Evolutionary conservation across 2,797 vertebrate species (phyloP), one percentile per base, ranked within the genome.

Genomic region (Macroramphosus scolopax): DNA sequence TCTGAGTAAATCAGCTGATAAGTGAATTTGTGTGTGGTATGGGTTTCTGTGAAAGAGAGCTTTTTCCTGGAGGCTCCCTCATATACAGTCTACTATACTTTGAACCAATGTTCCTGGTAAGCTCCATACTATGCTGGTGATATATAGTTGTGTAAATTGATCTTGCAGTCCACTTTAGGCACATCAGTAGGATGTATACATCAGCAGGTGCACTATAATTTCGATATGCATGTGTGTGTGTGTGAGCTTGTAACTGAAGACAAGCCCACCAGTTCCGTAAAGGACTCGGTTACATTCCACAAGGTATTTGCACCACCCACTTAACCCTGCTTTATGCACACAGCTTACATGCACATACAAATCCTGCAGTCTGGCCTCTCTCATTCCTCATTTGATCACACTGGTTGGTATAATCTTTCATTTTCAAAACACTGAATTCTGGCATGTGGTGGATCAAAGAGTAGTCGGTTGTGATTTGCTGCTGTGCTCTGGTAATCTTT

Each of bases 1-100:
- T 71, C 20, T 26, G 39, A 35, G 29, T 47, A 52, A 68, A 64
- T 53, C 63, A 68, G 40, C 30, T 68, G 55, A 65, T 51, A 42
- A 51, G 35, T 44, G 36, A 28, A 43, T 54, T n/a, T n/a, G n/a
- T n/a, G n/a, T n/a, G n/a, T n/a, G n/a, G 15, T 55, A 26, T 15
- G 25, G 26, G 43, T 43, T 62, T 52, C 3, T n/a, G 3, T 43
- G 46, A 47, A n/a, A n/a, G n/a, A n/a, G n/a, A n/a, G n/a, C n/a
- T n/a, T n/a, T n/a, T n/a, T n/a, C n/a, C n/a, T n/a, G n/a, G n/a
- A n/a, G n/a, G n/a, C 24, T 6, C 10, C 6, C 13, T 17, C 8
- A 2, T 26, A 5, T 16, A 8, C 32, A 35, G 26, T 10, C 38
- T 2, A 1, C 37, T 20, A 18, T 7, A n/a, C 30, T 25, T 22